Percentiles rank a stretch among this genome's conserved stretches.
These are phyloP conservation scores for Antennarius maculatus DNA, from an alignment of 2,797 vertebrate species.

Conservation along the genomic window DNA sequence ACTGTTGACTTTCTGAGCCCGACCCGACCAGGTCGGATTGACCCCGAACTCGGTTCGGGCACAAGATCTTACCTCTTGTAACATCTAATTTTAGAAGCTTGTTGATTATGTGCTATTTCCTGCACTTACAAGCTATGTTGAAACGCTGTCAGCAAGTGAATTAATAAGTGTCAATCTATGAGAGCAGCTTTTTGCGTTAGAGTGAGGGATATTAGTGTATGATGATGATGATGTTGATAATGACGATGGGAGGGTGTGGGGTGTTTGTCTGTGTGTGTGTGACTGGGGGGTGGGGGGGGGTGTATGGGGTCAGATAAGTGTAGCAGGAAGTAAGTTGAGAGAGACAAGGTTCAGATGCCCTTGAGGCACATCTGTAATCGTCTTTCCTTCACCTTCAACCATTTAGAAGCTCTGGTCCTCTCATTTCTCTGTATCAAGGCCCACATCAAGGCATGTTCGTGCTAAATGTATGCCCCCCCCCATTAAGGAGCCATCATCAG, in stretches of 20 bases:
- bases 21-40: too few relatives aligned
- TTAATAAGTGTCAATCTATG: slow-evolving; percentile 55
- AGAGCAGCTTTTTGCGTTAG: slow-evolving; percentile 7
- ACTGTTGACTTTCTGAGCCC: too few relatives aligned
- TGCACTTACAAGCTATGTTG: slow-evolving; percentile 35
- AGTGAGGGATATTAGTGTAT: slow-evolving; percentile 24
- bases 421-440: slow-evolving; percentile 66
- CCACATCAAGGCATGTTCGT: slow-evolving; percentile 79
- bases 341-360: slow-evolving; percentile 73
- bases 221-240: slow-evolving; percentile 51
- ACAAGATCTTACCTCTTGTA: too few relatives aligned
- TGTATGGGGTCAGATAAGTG: slow-evolving; percentile 72
- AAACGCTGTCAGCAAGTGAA: slow-evolving; percentile 34
- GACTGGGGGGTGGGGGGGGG: neutral
- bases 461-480: slow-evolving; percentile 72
- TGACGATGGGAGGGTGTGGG: slow-evolving; percentile 48
- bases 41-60: too few relatives aligned
- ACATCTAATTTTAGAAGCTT: slow-evolving; percentile 50
- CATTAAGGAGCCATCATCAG: slow-evolving; percentile 81
- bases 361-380: slow-evolving; percentile 78
- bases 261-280: too few relatives aligned
- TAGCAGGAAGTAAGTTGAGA: slow-evolving; percentile 58
- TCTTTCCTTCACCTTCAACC: slow-evolving; percentile 77
- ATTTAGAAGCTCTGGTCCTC: slow-evolving; percentile 66
- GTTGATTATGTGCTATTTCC: slow-evolving; percentile 61